These are phyloP conservation scores for Neodon shergylaensis DNA, from an alignment of 2,113 vertebrate genomes.

Conservation along the genomic window DNA sequence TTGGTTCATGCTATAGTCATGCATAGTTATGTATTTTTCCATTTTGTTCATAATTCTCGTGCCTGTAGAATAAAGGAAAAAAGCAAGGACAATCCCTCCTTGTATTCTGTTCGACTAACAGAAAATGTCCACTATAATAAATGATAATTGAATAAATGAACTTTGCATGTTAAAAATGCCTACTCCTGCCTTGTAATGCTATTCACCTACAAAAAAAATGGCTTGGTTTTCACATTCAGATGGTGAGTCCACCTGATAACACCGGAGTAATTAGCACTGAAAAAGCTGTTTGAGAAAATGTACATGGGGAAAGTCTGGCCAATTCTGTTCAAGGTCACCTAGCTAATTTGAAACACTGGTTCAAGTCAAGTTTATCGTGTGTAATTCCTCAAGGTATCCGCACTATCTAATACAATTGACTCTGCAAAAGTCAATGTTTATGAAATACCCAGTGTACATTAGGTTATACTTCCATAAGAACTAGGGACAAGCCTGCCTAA, in stretches of 20 bases:
- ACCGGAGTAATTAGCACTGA: conserved; percentile 73
- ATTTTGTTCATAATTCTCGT: neutral
- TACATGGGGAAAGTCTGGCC: conserved; percentile 44
- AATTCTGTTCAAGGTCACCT: conserved; percentile 69
- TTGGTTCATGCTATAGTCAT: neutral
- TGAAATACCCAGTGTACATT: conserved; percentile 34
- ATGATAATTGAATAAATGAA: conserved; percentile 53
- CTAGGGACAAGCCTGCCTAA: conserved; percentile 19
- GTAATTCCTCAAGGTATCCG: conserved; percentile 8
- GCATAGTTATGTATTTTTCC: neutral
- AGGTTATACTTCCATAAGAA: conserved; percentile 14
- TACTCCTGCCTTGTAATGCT: conserved; percentile 70
- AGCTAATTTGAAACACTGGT: conserved; percentile 57
- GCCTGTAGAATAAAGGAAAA: neutral
- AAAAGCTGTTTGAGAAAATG: conserved; percentile 68
- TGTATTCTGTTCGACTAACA: neutral
- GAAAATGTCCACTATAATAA: conserved; percentile 38
- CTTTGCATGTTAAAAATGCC: conserved; percentile 68
- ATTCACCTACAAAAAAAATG: conserved; percentile 66
- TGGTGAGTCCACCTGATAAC: conserved; percentile 79
- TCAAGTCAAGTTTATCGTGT: conserved; percentile 64
- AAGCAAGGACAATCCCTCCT: conserved; percentile 5
- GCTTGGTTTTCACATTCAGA: conserved; percentile 79
- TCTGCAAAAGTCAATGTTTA: neutral
- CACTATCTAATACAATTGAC: conserved; percentile 1